Evolutionary conservation across 2,888 invertebrate genomes (phyloP), one percentile per base, ranked within the genome.

Genomic region (Fabriciana adippe): DNA sequence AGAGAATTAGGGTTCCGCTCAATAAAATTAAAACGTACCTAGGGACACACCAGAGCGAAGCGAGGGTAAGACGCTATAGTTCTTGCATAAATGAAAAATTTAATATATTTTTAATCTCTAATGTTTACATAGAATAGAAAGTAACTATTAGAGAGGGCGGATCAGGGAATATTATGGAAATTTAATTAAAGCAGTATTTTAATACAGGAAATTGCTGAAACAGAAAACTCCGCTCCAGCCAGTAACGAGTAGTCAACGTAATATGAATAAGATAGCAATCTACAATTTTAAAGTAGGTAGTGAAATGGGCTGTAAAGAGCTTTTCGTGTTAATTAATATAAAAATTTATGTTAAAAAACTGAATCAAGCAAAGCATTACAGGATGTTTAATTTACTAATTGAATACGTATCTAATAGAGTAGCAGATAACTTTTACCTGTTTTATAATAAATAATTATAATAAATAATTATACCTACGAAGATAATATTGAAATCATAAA

Each of bases 221-320:
- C 26, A 26, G 53, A 53, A 53, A 53, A 26, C 14, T 53, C 53
- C 53, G 21, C 26, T 21, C 15, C 53, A 53, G 26, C 53, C 53
- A 21, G 26, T 53, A 53, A 21, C 18, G 21, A 21, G 21, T 21
- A 53, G 53, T 53, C 53, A 21, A 53, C 53, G 21, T 53, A 21
- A 26, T 26, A 26, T 53, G 21, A 53, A 53, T 14, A 53, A 53
- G 53, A 53, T 53, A 6, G 56, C 15, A 45, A 56, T 56, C 41
- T 56, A 18, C 45, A 56, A 18, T 45, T 55, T 41, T 56, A 56
- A 56, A 56, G 6, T 56, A 45, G 45, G 15, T 56, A 45, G 45
- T 26, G 56, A 56, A 56, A 56, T 56, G 41, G 16, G 41, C 41
- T 56, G 56, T 56, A 56, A 56, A 45, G 56, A 56, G 45, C 35